Evolutionary conservation across 2,113 vertebrate genomes (phyloP).

Genomic region (Bambusicola thoracicus): DNA sequence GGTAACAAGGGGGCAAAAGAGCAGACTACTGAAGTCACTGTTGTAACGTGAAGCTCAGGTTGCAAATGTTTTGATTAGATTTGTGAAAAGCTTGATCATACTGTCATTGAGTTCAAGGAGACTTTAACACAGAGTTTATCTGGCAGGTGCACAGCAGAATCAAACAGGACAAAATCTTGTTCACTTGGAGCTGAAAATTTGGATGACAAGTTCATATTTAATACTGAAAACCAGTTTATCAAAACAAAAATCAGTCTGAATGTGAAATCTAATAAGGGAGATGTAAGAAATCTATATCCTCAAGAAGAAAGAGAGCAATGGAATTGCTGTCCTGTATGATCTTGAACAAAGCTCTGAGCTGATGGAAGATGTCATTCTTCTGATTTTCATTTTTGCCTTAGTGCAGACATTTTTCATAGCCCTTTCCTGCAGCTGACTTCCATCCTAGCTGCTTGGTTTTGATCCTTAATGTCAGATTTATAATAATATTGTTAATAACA

Average conservation of each 20-base stretch:
- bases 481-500: conserved; percentile 21
- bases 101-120: background rate
- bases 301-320: background rate
- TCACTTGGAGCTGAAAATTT: background rate
- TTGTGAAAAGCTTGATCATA: background rate
- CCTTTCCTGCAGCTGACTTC: conserved; percentile 18
- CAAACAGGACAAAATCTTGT: background rate
- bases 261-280: background rate
- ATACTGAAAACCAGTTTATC: background rate
- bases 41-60: background rate
- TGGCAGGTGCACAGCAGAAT: background rate
- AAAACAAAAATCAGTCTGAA: background rate
- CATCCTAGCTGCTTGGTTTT: background rate
- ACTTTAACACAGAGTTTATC: background rate
- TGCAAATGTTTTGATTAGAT: background rate
- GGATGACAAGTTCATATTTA: background rate
- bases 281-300: background rate
- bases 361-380: conserved; percentile 10
- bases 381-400: background rate
- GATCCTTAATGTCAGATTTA: background rate
- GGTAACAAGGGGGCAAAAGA: background rate
- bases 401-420: background rate
- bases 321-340: background rate
- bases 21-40: background rate
- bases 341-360: background rate